Evolutionary conservation across 2,888 invertebrate species (phyloP).

Genomic region (Epinotia bilunana): DNA sequence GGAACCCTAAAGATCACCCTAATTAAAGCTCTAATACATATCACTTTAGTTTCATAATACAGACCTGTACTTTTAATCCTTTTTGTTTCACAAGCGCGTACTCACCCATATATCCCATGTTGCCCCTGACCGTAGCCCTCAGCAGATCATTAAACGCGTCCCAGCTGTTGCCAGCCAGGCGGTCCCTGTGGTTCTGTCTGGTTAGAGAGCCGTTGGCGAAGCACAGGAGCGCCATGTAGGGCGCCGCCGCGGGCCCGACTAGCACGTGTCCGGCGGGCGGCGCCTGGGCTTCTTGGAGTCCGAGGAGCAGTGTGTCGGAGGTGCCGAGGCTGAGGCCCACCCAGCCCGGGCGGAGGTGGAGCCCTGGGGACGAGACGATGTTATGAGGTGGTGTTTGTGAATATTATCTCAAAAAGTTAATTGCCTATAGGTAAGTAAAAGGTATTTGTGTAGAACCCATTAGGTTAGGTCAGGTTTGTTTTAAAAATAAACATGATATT

Average conservation of each 20-base stretch:
- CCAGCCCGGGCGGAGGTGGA: constrained; percentile 91
- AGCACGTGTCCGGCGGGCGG: constrained; percentile 93
- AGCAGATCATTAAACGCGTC: constrained; percentile 92
- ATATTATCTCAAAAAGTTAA: no score
- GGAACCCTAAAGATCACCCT: no score
- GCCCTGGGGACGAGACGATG: constrained; percentile 78
- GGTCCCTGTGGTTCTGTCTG: constrained; percentile 91
- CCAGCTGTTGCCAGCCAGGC: constrained; percentile 92
- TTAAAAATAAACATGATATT: no score
- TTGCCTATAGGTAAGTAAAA: no score
- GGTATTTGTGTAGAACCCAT: no score
- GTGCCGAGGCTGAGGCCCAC: constrained; percentile 96
- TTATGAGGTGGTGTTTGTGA: no score
- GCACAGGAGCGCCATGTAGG: constrained; percentile 95
- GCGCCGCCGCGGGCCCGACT: constrained; percentile 91
- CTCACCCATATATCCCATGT: constrained; percentile 95
- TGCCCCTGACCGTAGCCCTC: constrained; percentile 93
- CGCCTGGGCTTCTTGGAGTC: constrained; percentile 87
- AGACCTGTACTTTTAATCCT: no score
- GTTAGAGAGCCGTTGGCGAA: constrained; percentile 97
- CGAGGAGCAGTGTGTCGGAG: constrained; percentile 95
- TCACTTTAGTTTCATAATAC: no score
- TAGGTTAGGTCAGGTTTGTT: no score
- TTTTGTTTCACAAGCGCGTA: constrained; percentile 27
- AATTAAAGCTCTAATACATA: no score